phyloP scores from a whole-genome alignment of 1,140 invertebrate species.

The Drosophila leontia region DNA sequence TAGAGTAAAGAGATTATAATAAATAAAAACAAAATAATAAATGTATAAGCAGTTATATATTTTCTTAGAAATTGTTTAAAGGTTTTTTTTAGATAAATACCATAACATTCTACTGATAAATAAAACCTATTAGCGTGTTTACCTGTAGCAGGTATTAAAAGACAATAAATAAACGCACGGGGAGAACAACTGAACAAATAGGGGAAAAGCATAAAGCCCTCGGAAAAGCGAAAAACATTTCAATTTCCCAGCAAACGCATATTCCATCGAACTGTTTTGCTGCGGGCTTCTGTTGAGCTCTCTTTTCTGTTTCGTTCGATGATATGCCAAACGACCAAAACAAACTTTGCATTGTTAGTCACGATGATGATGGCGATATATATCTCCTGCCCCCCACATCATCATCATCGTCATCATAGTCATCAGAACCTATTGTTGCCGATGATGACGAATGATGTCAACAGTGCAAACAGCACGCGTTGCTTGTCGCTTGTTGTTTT shows the following conservation, averaged over 20 bases:
- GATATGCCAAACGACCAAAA: constrained; percentile 62
- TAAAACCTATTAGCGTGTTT: neutral
- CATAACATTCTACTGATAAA: neutral
- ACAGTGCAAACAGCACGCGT: constrained; percentile 69
- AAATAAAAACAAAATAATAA: neutral
- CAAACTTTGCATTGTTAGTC: constrained; percentile 75
- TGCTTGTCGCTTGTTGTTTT: constrained; percentile 28
- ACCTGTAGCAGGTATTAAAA: constrained; percentile 1
- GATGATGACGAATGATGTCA: constrained; percentile 62
- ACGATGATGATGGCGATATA: constrained; percentile 57
- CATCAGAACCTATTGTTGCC: constrained; percentile 34
- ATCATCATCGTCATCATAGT: constrained; percentile 2
- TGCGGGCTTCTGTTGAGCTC: constrained; percentile 46
- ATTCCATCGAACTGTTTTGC: constrained; percentile 28
- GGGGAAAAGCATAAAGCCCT: constrained; percentile 34
- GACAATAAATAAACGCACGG: constrained; percentile 1
- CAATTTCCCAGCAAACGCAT: constrained; percentile 34
- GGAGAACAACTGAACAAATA: constrained; percentile 41
- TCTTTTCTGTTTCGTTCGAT: constrained; percentile 22
- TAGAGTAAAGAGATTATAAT: neutral
- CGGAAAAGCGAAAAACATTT: constrained; percentile 29
- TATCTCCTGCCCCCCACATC: constrained; percentile 14
- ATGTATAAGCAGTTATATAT: too few species aligned
- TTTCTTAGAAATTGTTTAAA: too few species aligned
- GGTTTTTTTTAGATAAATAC: neutral